Evolutionary conservation across 2,888 invertebrate genomes (phyloP).

Genomic region (Hirtodrosophila cameraria): DNA sequence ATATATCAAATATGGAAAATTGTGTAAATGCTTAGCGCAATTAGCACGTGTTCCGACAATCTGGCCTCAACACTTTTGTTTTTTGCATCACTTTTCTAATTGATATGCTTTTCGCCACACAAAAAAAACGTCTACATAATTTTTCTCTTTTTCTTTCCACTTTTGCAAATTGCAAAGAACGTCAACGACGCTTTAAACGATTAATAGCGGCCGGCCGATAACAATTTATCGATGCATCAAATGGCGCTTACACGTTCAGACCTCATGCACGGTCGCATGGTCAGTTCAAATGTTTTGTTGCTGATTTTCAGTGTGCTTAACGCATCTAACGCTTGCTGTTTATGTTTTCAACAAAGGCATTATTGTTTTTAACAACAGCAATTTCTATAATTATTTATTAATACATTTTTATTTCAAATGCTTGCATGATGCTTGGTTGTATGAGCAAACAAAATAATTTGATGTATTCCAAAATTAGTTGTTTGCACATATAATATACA

Average conservation of each 20-base stretch:
- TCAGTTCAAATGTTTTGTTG: not conserved
- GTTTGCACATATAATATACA: not conserved
- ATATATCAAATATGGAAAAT: constrained; percentile 20
- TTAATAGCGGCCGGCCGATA: constrained; percentile 53
- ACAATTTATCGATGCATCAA: constrained; percentile 47
- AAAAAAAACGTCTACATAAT: constrained; percentile 64
- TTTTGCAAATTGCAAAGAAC: constrained; percentile 71
- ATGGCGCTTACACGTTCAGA: constrained; percentile 32
- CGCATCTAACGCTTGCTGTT: not conserved
- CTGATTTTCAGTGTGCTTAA: not conserved
- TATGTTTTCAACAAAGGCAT: not conserved
- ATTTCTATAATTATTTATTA: not conserved
- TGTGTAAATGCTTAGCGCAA: constrained; percentile 1
- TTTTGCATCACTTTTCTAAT: constrained; percentile 29
- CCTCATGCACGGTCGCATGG: constrained; percentile 29
- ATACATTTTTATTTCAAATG: not conserved
- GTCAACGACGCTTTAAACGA: constrained; percentile 71
- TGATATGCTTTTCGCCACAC: constrained; percentile 27
- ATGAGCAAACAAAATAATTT: too few relatives aligned
- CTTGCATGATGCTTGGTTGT: constrained; percentile 19
- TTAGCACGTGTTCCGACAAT: constrained; percentile 20
- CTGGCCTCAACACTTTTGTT: constrained; percentile 7
- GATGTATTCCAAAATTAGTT: too few relatives aligned
- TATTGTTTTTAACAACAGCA: not conserved
- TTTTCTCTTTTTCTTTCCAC: constrained; percentile 55